These are phyloP conservation scores for Campoplex nolae DNA, from an alignment of 2,888 invertebrate species.

Conservation along the genomic window DNA sequence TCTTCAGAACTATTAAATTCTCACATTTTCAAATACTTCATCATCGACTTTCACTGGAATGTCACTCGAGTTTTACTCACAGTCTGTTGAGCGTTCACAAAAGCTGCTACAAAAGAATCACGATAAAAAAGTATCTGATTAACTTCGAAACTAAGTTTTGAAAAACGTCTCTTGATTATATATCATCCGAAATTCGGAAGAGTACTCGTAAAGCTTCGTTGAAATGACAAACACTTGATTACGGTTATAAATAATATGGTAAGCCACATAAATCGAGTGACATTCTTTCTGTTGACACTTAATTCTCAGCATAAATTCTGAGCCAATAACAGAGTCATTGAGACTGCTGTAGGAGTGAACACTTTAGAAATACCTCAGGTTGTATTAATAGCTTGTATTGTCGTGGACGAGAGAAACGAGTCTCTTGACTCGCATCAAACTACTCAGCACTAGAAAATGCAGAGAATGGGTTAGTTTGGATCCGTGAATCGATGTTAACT, in stretches of 20 bases:
- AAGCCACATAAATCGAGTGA: neutral
- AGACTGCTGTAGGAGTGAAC: neutral
- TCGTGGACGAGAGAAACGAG: slow-evolving; percentile 34
- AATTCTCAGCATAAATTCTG: neutral
- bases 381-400: slow-evolving; percentile 22
- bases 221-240: neutral
- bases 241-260: neutral
- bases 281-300: neutral
- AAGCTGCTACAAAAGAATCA: neutral
- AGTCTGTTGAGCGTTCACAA: neutral
- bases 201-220: neutral
- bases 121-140: neutral
- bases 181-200: neutral
- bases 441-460: slow-evolving; percentile 23
- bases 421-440: slow-evolving; percentile 23
- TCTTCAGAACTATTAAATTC: slow-evolving; percentile 45
- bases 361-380: slow-evolving; percentile 2
- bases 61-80: neutral
- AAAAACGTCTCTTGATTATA: neutral
- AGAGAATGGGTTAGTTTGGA: slow-evolving; percentile 22
- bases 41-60: neutral
- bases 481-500: slow-evolving; percentile 63
- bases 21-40: slow-evolving; percentile 30
- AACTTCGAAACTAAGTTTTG: neutral
- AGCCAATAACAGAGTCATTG: neutral